These are phyloP conservation scores for Caenorhabditis latens DNA, from an alignment of 1,140 invertebrate species.

Conservation along the genomic window DNA sequence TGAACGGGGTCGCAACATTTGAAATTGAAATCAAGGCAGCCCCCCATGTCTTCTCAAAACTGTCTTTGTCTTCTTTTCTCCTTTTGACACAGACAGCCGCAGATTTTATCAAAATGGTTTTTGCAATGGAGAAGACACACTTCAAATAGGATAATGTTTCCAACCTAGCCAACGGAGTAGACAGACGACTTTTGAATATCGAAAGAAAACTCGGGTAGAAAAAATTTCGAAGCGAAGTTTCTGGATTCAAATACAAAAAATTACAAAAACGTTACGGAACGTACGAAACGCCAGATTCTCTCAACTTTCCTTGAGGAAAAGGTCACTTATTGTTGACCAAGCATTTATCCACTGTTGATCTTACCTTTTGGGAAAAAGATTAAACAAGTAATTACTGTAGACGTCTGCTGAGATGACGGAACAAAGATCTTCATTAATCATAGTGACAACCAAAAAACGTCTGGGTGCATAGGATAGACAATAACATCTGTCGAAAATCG, in stretches of 20 bases:
- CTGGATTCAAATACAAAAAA: background rate
- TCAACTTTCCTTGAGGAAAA: too few species aligned
- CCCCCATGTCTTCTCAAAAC: background rate
- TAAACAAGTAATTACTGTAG: background rate
- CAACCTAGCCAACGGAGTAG: background rate
- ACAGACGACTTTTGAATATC: background rate
- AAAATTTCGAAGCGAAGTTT: too few species aligned
- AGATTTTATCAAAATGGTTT: constrained; percentile 53
- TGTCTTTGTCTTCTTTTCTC: constrained; percentile 41
- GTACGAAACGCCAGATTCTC: background rate
- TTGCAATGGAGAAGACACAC: constrained; percentile 1
- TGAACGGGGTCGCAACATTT: constrained; percentile 54
- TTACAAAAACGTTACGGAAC: background rate
- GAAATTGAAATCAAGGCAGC: constrained; percentile 42
- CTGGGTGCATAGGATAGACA: too few species aligned
- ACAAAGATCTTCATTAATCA: background rate
- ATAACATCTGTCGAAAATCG: too few species aligned
- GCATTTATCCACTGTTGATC: constrained; percentile 4
- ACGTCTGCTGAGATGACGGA: background rate
- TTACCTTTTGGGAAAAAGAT: constrained; percentile 9
- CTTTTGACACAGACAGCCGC: constrained; percentile 24
- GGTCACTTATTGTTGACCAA: background rate
- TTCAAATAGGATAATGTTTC: background rate
- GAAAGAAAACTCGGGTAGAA: too few species aligned
- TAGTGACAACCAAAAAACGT: background rate